Conservation (phyloP, 64 coral and sea anemone genomes). For the Stylophora pistillata region DNA sequence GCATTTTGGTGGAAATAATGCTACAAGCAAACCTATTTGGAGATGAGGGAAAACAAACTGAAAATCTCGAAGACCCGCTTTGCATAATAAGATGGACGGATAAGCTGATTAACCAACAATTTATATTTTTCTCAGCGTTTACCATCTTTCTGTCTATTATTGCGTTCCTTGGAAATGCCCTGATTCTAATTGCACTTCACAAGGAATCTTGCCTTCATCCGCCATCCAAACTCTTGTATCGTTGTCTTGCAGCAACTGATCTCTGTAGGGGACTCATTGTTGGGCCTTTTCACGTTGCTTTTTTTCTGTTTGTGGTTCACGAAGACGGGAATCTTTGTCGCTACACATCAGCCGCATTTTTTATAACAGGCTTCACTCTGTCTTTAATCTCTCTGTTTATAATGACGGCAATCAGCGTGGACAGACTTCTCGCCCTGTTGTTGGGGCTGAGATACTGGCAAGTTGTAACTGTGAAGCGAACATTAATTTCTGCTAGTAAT, state of each 20-base stretch:
- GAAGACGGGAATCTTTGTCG: neutral
- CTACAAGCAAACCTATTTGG: no score
- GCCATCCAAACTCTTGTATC: neutral
- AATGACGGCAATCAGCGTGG: constrained; percentile 3
- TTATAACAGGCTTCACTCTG: neutral
- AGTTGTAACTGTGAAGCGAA: neutral
- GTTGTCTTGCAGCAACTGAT: neutral
- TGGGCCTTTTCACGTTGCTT: neutral
- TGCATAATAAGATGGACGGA: no score
- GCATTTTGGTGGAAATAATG: no score
- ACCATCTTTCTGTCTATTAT: neutral
- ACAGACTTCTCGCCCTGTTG: neutral
- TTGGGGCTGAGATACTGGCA: neutral
- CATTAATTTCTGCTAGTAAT: neutral
- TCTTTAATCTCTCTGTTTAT: neutral
- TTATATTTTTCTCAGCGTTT: neutral
- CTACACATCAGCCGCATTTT: no score
- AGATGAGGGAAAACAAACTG: no score
- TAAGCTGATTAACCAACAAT: neutral
- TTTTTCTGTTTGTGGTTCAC: neutral
- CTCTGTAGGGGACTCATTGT: neutral
- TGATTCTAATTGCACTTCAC: neutral
- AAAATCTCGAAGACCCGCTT: no score
- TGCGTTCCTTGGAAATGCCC: neutral
- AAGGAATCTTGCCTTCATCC: constrained; percentile 11